These are phyloP conservation scores for Sycophila texana DNA, from an alignment of 2,888 invertebrate species.

Conservation along the genomic window DNA sequence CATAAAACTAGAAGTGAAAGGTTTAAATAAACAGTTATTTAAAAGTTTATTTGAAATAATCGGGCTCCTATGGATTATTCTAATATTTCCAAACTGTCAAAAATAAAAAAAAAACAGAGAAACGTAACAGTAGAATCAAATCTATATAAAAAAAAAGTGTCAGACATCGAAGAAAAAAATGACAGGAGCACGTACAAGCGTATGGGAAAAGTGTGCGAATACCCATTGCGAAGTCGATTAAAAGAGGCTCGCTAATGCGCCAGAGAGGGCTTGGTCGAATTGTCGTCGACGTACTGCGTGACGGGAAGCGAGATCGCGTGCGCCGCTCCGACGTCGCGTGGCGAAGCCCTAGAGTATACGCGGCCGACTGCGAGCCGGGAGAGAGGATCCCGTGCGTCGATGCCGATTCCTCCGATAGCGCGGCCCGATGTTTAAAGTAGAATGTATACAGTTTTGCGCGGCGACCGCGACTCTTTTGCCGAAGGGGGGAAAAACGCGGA, in stretches of 20 bases:
- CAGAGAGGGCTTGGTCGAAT: background rate
- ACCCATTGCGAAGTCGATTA: slow-evolving; percentile 27
- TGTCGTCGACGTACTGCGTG: slow-evolving; percentile 12
- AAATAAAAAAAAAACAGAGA: too few species aligned
- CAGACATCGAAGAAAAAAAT: too few species aligned
- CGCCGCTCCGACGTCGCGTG: slow-evolving; percentile 45
- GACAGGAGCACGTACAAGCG: too few species aligned
- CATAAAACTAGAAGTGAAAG: too few species aligned
- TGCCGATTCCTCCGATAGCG: slow-evolving; percentile 30
- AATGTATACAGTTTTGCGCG: background rate
- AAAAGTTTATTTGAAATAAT: too few species aligned
- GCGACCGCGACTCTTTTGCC: background rate
- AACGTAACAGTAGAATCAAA: too few species aligned
- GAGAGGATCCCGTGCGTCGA: slow-evolving; percentile 30
- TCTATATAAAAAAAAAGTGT: too few species aligned
- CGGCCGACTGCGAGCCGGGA: background rate
- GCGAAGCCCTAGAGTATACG: slow-evolving; percentile 55
- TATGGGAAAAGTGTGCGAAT: background rate
- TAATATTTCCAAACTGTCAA: too few species aligned
- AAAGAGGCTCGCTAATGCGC: background rate
- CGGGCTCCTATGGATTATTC: too few species aligned
- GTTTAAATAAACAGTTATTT: too few species aligned
- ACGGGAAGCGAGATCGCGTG: slow-evolving; percentile 58
- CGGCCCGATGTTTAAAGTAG: background rate
- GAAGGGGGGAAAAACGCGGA: background rate